phyloP scores from a whole-genome alignment of 2,797 vertebrate species.

The Anolis apletophallus region DNA sequence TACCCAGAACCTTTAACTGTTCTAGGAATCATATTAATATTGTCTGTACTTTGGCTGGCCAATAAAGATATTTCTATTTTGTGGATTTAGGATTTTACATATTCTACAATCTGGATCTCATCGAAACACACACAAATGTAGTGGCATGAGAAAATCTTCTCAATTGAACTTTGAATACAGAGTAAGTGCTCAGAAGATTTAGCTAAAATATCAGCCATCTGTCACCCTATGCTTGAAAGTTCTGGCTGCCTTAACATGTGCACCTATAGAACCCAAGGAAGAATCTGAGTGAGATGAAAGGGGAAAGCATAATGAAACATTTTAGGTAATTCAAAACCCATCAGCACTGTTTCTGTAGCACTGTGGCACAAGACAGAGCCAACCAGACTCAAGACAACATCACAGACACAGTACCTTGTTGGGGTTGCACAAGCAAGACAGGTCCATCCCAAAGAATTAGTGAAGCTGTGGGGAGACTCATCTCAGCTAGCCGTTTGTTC shows the following conservation, averaged over 20 bases:
- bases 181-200: accelerated
- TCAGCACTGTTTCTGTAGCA: constrained; percentile 43
- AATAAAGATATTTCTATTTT: too few relatives aligned
- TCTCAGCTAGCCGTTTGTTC: constrained; percentile 57
- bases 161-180: constrained; percentile 21
- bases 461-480: constrained; percentile 58
- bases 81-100: too few relatives aligned
- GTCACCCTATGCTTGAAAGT: neutral
- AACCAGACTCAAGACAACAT: constrained; percentile 43
- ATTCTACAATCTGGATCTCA: constrained; percentile 3
- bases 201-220: constrained; percentile 14
- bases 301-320: neutral
- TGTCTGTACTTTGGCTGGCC: too few relatives aligned
- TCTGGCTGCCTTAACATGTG: constrained; percentile 24
- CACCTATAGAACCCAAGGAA: constrained; percentile 31
- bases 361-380: constrained; percentile 26
- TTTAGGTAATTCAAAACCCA: neutral
- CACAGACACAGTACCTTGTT: constrained; percentile 55
- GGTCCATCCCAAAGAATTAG: constrained; percentile 74
- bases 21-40: constrained; percentile 1
- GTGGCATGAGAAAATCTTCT: neutral
- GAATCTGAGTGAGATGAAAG: neutral
- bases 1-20: neutral
- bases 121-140: neutral
- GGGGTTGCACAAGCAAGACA: constrained; percentile 68